phyloP scores from a whole-genome alignment of 2,113 vertebrate species.

The Urocynchramus pylzowi region DNA sequence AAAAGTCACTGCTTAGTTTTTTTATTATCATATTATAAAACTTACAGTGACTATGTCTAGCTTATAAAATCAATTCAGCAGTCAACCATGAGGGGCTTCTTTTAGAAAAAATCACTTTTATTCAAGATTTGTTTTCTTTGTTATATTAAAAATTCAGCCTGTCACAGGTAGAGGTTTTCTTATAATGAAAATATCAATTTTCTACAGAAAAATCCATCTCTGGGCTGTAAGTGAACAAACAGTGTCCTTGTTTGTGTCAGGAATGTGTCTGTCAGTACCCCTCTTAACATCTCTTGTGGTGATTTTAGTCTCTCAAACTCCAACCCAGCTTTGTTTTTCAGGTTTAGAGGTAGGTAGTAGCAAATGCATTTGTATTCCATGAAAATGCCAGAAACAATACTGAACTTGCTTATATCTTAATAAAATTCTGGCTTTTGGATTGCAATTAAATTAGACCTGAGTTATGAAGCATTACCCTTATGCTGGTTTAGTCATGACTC shows the following conservation, averaged over 20 bases:
- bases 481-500: neutral
- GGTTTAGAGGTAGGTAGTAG: neutral
- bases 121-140: neutral
- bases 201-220: neutral
- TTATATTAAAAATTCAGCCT: neutral
- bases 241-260: neutral
- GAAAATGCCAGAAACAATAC: neutral
- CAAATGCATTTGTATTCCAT: neutral
- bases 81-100: neutral
- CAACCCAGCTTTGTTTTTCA: neutral
- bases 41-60: neutral
- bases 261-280: neutral
- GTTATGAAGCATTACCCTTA: neutral
- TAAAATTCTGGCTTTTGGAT: neutral
- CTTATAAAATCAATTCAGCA: neutral
- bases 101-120: neutral
- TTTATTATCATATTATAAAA: neutral
- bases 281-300: neutral
- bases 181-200: neutral
- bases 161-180: neutral
- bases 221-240: neutral
- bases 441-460: neutral
- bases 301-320: neutral
- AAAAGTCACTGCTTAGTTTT: neutral
- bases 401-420: neutral